Conservation (phyloP, 23 tunicate species). For the Botrylloides violaceus region DNA sequence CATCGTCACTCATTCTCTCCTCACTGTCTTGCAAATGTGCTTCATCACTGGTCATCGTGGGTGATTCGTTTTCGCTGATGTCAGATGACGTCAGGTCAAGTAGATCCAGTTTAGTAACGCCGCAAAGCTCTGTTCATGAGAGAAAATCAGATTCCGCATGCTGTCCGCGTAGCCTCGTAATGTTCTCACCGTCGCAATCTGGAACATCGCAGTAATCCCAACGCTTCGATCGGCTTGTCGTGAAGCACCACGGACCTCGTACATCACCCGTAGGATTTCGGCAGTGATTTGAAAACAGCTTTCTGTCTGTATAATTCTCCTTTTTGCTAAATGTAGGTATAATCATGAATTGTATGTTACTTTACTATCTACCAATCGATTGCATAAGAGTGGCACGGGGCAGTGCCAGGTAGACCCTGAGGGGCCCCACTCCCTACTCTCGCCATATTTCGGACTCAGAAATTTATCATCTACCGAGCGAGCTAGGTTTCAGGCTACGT, state of each 20-base stretch:
- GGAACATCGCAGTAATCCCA: conserved; percentile 49
- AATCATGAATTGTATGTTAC: no score
- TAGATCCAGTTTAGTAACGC: neutral
- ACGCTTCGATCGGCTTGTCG: conserved; percentile 6
- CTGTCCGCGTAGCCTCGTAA: no score
- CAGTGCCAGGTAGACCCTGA: no score
- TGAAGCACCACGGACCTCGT: conserved; percentile 43
- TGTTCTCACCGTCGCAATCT: conserved; percentile 19
- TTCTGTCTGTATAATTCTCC: conserved; percentile 16
- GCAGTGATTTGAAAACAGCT: conserved; percentile 39
- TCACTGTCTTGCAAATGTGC: no score
- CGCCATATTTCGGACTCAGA: no score
- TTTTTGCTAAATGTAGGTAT: neutral
- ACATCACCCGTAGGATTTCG: conserved; percentile 39
- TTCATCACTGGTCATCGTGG: no score
- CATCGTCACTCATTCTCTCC: neutral
- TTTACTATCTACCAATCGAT: no score
- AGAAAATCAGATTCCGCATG: no score
- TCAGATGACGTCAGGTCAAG: neutral
- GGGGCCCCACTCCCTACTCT: no score
- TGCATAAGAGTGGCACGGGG: no score
- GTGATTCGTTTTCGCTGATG: neutral
- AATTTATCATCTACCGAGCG: no score
- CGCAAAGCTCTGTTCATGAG: neutral
- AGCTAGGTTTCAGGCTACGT: no score